Conservation (phyloP, 2,797 vertebrate species). For the Ptychadena robeensis region DNA sequence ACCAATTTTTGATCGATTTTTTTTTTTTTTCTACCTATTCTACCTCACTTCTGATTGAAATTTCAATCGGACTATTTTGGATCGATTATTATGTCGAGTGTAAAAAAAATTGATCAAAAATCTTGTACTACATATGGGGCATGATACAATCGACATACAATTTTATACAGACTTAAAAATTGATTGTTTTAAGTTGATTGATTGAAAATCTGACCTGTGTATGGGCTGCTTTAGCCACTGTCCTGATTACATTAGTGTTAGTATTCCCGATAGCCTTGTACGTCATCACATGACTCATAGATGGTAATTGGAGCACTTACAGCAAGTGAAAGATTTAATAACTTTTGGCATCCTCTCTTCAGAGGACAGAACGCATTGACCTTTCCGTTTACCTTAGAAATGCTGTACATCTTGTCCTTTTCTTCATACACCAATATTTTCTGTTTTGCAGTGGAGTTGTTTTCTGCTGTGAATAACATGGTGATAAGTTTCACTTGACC, state of each 20-base stretch:
- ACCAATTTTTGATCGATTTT: too few species aligned
- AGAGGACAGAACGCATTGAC: not conserved
- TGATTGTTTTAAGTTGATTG: too few species aligned
- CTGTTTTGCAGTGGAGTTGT: not conserved
- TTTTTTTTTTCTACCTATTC: too few species aligned
- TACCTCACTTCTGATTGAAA: too few species aligned
- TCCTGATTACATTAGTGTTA: constrained; percentile 6
- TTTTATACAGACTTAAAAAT: too few species aligned
- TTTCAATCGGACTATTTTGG: too few species aligned
- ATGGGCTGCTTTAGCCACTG: too few species aligned
- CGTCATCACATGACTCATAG: constrained; percentile 39
- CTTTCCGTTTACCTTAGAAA: not conserved
- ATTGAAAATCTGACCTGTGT: too few species aligned
- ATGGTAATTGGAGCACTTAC: constrained; percentile 27
- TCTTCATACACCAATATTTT: not conserved
- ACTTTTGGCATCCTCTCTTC: not conserved
- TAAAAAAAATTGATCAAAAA: too few species aligned
- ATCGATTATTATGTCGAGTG: too few species aligned
- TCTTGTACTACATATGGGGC: too few species aligned
- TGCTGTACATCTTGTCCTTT: not conserved
- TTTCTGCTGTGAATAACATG: not conserved
- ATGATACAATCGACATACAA: too few species aligned
- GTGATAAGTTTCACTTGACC: not conserved
- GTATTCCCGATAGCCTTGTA: not conserved
- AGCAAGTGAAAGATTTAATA: not conserved